Conservation (phyloP, 2,113 vertebrate species). For the Cricetomys ansorgei region DNA sequence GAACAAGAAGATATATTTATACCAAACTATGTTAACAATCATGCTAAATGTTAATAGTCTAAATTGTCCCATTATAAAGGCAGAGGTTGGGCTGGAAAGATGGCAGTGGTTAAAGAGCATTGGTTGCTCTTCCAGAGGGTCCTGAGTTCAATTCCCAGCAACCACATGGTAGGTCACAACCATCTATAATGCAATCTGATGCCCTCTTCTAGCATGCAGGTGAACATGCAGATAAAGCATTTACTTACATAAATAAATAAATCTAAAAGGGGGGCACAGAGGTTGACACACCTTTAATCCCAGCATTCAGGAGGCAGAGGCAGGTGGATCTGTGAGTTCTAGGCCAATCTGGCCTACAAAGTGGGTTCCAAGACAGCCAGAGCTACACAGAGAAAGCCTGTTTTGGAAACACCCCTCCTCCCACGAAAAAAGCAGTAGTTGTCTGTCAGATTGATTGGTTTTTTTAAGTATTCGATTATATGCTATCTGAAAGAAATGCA, state of each 20-base stretch:
- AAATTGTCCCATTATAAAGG: neutral
- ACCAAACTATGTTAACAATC: neutral
- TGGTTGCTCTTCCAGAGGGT: too few species aligned
- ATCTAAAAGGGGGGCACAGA: too few species aligned
- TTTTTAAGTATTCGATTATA: neutral
- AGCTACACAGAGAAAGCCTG: neutral
- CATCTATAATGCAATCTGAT: too few species aligned
- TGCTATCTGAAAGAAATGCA: conserved; percentile 17
- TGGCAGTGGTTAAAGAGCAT: too few species aligned
- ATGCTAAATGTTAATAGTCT: conserved; percentile 39
- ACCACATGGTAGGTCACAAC: too few species aligned
- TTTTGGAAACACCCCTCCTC: neutral
- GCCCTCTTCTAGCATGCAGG: too few species aligned
- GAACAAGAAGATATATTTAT: neutral
- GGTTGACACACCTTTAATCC: neutral
- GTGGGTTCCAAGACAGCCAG: neutral
- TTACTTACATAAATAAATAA: too few species aligned
- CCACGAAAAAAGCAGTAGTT: neutral
- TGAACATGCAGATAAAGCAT: too few species aligned
- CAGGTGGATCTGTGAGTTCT: neutral
- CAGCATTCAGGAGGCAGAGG: neutral
- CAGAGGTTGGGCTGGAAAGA: neutral
- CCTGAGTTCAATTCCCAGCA: too few species aligned
- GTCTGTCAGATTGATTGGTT: conserved; percentile 6
- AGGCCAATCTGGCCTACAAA: neutral